A percentile compares a stretch with the other conserved stretches of the same genome.
Evolutionary conservation across 53 echinoderm and acorn worm genomes (phyloP).

Genomic region (Stichopus horrens): DNA sequence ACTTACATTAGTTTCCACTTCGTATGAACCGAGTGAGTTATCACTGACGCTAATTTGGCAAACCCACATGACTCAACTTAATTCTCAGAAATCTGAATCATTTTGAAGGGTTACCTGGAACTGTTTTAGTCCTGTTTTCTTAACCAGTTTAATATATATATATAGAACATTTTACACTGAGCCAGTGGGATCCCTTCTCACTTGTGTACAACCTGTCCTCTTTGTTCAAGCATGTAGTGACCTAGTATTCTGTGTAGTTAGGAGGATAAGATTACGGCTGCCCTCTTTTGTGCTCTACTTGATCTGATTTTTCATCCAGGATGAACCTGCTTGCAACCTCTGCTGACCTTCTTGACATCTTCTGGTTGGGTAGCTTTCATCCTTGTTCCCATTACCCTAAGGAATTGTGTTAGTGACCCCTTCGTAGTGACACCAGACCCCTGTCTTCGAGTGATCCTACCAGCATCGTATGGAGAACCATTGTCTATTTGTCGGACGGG

Average conservation of each 20-base stretch:
- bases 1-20: no score
- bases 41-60: neutral
- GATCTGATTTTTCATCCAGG: slow-evolving; percentile 23
- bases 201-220: neutral
- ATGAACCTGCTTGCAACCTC: slow-evolving; percentile 3
- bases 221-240: slow-evolving; percentile 14
- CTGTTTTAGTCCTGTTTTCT: neutral
- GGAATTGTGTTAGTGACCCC: slow-evolving; percentile 18
- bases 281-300: slow-evolving; percentile 33
- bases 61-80: slow-evolving; percentile 3
- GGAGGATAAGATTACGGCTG: slow-evolving; percentile 24
- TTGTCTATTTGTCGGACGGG: no score
- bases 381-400: slow-evolving; percentile 11
- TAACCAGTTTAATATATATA: neutral
- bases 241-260: slow-evolving; percentile 21
- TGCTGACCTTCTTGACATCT: slow-evolving; percentile 8
- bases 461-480: no score
- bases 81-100: slow-evolving; percentile 2
- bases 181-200: neutral
- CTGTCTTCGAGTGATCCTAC: neutral
- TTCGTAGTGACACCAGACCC: neutral
- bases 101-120: neutral
- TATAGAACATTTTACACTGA: neutral
- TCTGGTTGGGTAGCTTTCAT: neutral
- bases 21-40: no score